These are phyloP conservation scores for Mus minutoides DNA, from an alignment of 2,797 vertebrate genomes.

Conservation along the genomic window DNA sequence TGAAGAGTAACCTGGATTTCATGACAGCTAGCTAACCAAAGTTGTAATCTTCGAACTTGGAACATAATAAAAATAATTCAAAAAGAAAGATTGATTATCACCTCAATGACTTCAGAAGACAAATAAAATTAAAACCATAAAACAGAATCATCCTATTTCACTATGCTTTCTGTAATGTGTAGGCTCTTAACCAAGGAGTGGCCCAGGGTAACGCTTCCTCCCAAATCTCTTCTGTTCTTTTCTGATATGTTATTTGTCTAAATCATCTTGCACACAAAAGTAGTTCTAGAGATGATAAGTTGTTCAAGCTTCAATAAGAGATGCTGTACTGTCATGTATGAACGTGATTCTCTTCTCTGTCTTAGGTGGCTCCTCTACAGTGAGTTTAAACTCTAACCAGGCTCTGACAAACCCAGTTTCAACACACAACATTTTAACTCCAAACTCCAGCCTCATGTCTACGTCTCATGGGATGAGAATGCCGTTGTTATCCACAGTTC, in stretches of 20 bases:
- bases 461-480: conserved; percentile 89
- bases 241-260: neutral
- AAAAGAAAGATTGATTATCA: neutral
- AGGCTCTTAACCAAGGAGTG: neutral
- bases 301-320: neutral
- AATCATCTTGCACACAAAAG: neutral
- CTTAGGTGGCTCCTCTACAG: conserved; percentile 85
- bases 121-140: neutral
- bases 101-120: neutral
- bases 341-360: conserved; percentile 58
- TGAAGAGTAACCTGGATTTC: neutral
- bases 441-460: conserved; percentile 91
- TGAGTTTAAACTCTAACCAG: conserved; percentile 90
- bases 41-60: neutral
- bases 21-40: neutral
- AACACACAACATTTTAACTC: conserved; percentile 89
- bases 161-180: neutral
- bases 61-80: conserved; percentile 18
- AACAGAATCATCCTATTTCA: neutral
- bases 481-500: conserved; percentile 85
- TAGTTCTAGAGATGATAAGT: neutral
- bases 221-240: neutral
- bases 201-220: neutral
- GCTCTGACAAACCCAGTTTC: conserved; percentile 89
- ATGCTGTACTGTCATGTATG: neutral